phyloP scores from a whole-genome alignment of 2,888 invertebrate genomes.

The Dolichomitus sp. region DNA sequence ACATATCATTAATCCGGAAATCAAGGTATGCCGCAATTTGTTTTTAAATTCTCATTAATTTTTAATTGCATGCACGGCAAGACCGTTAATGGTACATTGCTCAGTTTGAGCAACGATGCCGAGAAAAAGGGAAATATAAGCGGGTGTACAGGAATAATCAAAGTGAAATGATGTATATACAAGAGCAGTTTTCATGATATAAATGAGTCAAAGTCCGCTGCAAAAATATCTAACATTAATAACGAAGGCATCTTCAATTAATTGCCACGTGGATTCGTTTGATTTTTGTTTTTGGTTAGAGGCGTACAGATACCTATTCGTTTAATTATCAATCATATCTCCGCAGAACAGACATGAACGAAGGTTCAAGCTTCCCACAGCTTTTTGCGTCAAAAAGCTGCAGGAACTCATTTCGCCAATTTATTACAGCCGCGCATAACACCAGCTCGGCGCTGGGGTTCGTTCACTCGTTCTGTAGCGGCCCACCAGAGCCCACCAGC shows the following conservation, averaged over 20 bases:
- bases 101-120: background rate
- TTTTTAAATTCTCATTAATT: conserved; percentile 72
- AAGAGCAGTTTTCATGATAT: background rate
- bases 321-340: conserved; percentile 39
- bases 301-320: background rate
- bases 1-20: conserved; percentile 16
- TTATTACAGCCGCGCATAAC: conserved; percentile 46
- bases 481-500: conserved; percentile 14
- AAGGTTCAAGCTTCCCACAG: conserved; percentile 1
- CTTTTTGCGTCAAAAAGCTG: conserved; percentile 48
- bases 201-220: background rate
- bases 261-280: conserved; percentile 15
- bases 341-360: background rate
- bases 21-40: conserved; percentile 63
- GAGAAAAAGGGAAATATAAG: background rate
- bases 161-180: conserved; percentile 16
- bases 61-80: conserved; percentile 46
- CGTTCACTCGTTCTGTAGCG: conserved; percentile 38
- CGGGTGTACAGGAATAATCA: background rate
- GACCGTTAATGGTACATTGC: conserved; percentile 20
- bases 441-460: conserved; percentile 23
- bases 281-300: conserved; percentile 17
- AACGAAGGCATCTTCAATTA: conserved; percentile 12
- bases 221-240: background rate
- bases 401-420: conserved; percentile 59